Percentiles rank a stretch among this genome's conserved stretches.
These are phyloP conservation scores for Desmophyllum pertusum DNA, from an alignment of 92 coral and sea anemone species.

Conservation along the genomic window DNA sequence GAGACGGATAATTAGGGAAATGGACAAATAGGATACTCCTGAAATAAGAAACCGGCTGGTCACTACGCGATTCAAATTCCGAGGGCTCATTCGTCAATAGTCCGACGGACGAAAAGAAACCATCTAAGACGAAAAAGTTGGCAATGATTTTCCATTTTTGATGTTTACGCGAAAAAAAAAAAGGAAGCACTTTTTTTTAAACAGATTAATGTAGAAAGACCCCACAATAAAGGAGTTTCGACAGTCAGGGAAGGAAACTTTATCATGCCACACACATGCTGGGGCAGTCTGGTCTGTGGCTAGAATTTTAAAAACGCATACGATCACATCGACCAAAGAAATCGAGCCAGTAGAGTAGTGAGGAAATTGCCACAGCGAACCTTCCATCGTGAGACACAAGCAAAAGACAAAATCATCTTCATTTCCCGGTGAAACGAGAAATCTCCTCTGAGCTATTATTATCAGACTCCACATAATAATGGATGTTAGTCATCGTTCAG, in stretches of 20 bases:
- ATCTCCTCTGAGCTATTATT: constrained; percentile 21
- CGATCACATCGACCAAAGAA: not conserved
- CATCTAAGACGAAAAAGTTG: constrained; percentile 3
- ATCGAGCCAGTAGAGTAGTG: not conserved
- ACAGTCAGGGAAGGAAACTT: not conserved
- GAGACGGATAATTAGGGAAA: too few relatives aligned
- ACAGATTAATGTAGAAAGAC: too few relatives aligned
- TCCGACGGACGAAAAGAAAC: too few relatives aligned
- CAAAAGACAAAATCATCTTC: constrained; percentile 1
- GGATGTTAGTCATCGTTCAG: not conserved
- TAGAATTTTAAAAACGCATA: constrained; percentile 14
- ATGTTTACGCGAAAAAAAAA: not conserved
- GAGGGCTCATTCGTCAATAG: not conserved
- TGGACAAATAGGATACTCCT: not conserved
- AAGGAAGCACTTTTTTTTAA: too few relatives aligned
- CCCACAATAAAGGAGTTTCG: not conserved
- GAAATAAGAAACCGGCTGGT: not conserved
- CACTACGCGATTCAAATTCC: not conserved
- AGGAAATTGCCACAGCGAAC: constrained; percentile 18
- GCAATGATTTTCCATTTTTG: not conserved
- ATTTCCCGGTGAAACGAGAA: not conserved
- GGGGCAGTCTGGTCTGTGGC: not conserved
- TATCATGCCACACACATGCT: not conserved
- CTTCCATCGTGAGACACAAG: constrained; percentile 3
- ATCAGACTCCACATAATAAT: constrained; percentile 21